A percentile compares a stretch with the other conserved stretches of the same genome.
phyloP scores from a whole-genome alignment of 2,797 vertebrate species.

The Bradypus variegatus region DNA sequence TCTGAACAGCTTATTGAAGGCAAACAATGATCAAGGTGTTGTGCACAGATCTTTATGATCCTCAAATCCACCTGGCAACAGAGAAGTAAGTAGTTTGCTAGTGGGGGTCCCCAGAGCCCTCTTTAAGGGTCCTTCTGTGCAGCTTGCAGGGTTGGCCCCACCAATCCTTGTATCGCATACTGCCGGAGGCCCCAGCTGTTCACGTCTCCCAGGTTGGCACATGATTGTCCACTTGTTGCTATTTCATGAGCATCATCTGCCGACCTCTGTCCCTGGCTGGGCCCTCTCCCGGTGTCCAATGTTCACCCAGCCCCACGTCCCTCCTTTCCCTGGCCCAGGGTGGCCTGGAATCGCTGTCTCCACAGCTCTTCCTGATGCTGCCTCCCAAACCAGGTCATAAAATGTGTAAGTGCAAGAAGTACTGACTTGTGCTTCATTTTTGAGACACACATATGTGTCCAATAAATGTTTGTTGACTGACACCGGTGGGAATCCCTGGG shows the following conservation, averaged over 20 bases:
- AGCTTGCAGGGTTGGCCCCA: not conserved
- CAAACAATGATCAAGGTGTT: not conserved
- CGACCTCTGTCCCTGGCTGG: not conserved
- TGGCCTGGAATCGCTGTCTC: not conserved
- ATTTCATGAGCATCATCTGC: not conserved
- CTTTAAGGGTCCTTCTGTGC: too few species aligned
- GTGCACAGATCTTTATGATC: not conserved
- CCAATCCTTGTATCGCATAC: not conserved
- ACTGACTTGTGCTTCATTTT: not conserved
- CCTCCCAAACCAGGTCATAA: not conserved
- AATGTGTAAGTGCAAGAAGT: not conserved
- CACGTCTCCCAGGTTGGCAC: accelerated
- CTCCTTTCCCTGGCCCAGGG: not conserved
- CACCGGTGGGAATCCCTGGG: not conserved
- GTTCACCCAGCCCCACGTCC: too few species aligned
- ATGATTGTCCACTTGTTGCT: too few species aligned
- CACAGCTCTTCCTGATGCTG: not conserved
- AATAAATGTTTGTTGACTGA: not conserved
- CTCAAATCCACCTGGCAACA: not conserved
- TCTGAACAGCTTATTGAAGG: too few species aligned
- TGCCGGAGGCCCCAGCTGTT: not conserved
- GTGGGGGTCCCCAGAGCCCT: not conserved
- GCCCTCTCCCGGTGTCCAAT: not conserved
- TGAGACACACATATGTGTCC: not conserved
- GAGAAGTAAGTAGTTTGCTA: not conserved